Conservation (phyloP, 2,113 vertebrate genomes). For the Ivindomyrus marchei region DNA sequence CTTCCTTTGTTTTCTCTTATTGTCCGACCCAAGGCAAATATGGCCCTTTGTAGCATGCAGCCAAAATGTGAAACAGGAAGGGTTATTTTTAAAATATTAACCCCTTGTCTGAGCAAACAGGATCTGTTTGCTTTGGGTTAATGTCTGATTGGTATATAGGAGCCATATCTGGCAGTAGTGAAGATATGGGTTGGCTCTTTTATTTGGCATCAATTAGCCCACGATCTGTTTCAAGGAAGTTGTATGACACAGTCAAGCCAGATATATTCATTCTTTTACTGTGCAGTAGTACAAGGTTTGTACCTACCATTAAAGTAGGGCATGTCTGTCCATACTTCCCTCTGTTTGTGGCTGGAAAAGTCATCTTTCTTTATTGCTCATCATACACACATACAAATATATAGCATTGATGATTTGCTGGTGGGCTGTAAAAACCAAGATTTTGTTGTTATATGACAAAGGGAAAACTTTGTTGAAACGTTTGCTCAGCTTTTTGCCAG, state of each 20-base stretch:
- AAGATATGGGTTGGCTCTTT: neutral
- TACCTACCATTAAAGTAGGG: neutral
- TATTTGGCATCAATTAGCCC: neutral
- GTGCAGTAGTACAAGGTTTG: neutral
- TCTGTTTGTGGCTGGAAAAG: neutral
- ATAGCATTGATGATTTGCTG: neutral
- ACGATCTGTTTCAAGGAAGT: neutral
- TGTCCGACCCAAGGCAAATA: neutral
- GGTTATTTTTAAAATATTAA: neutral
- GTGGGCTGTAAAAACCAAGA: neutral
- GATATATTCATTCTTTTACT: neutral
- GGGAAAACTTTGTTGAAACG: neutral
- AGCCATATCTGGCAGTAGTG: neutral
- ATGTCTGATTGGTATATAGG: neutral
- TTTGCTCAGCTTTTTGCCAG: neutral
- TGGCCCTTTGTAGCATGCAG: neutral
- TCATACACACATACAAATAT: neutral
- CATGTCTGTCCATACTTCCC: neutral
- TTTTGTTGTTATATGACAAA: neutral
- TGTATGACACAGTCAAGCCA: neutral
- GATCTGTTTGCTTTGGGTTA: neutral
- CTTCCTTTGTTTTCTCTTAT: neutral
- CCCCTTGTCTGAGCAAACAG: neutral
- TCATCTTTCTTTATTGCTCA: neutral
- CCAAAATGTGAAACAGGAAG: neutral